phyloP scores from a whole-genome alignment of 2,888 invertebrate species.

The Oscheius sp. region DNA sequence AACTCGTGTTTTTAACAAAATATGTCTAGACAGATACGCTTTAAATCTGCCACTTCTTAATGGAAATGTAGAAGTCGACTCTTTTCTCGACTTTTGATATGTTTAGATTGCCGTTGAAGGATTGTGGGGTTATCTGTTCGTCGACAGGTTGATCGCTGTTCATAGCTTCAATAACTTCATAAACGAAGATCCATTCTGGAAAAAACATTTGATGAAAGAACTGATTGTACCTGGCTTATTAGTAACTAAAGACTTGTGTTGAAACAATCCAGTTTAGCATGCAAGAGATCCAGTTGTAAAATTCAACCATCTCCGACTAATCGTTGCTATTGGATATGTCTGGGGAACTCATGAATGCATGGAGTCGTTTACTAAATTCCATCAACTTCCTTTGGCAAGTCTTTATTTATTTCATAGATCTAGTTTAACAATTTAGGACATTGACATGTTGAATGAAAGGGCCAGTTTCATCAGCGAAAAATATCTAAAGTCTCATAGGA shows the following conservation, averaged over 20 bases:
- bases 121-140: slow-evolving; percentile 25
- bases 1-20: not conserved
- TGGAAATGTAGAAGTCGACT: slow-evolving; percentile 17
- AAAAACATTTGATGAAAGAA: slow-evolving; percentile 1
- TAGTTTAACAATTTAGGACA: not conserved
- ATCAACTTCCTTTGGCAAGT: slow-evolving; percentile 1
- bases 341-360: slow-evolving; percentile 28
- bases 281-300: not conserved
- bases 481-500: slow-evolving; percentile 2
- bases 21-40: slow-evolving; percentile 9
- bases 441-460: not conserved
- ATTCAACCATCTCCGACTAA: slow-evolving; percentile 19
- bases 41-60: not conserved
- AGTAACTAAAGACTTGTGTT: not conserved
- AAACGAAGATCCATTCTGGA: not conserved
- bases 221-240: not conserved
- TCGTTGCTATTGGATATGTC: slow-evolving; percentile 14
- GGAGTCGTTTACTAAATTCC: slow-evolving; percentile 9
- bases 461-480: not conserved
- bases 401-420: not conserved
- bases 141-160: slow-evolving; percentile 17
- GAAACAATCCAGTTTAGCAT: not conserved
- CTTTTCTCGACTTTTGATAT: not conserved
- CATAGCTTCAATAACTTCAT: not conserved
- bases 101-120: slow-evolving; percentile 26